Percentiles rank a stretch among this genome's conserved stretches.
Conservation (phyloP, 2,797 vertebrate species). For the Podarcis lilfordi region DNA sequence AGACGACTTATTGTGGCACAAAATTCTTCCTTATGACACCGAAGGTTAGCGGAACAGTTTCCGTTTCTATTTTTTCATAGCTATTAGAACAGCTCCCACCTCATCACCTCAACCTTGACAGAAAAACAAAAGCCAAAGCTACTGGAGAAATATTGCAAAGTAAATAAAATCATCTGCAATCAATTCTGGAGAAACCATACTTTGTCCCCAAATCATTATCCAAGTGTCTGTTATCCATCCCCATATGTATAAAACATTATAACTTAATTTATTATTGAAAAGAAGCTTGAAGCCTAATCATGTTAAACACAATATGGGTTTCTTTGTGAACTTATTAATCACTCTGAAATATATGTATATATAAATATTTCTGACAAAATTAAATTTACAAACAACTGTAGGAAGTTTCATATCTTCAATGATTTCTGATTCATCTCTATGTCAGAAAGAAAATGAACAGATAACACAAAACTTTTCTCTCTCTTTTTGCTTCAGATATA, state of each 20-base stretch:
- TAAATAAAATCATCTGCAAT: background rate
- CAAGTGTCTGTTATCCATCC: background rate
- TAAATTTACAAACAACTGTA: background rate
- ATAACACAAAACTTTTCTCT: background rate
- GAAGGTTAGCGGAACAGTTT: constrained; percentile 33
- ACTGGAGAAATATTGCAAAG: constrained; percentile 28
- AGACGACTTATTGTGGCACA: constrained; percentile 23
- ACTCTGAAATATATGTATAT: background rate
- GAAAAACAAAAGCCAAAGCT: background rate
- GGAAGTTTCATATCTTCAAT: background rate
- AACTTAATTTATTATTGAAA: background rate
- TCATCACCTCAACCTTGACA: background rate
- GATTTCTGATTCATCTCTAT: background rate
- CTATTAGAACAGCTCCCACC: constrained; percentile 39
- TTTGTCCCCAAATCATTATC: background rate
- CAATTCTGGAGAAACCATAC: background rate
- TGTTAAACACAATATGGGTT: background rate
- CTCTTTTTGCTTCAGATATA: background rate
- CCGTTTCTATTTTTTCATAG: constrained; percentile 11
- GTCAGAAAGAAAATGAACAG: background rate
- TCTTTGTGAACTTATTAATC: background rate
- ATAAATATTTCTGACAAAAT: background rate
- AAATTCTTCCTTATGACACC: constrained; percentile 30
- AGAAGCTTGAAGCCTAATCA: background rate
- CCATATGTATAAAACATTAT: background rate